These are phyloP conservation scores for Gobionotothen gibberifrons DNA, from an alignment of 2,797 vertebrate genomes.

Conservation along the genomic window DNA sequence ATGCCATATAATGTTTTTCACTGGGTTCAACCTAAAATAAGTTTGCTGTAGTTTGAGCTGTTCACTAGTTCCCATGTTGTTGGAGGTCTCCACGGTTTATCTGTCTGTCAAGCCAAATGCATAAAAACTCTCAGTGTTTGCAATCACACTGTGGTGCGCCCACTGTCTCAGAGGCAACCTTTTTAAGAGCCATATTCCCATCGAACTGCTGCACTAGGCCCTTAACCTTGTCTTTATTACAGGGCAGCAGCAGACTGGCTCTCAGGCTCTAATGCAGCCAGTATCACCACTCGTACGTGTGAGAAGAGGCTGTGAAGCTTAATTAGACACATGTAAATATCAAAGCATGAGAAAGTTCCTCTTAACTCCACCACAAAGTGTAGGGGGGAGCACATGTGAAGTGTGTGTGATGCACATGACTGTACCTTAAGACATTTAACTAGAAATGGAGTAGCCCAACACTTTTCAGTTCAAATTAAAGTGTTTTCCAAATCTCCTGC, in stretches of 20 bases:
- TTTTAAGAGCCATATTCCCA: slow-evolving; percentile 54
- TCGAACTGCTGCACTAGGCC: slow-evolving; percentile 42
- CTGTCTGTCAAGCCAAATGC: slow-evolving; percentile 15
- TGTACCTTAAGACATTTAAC: slow-evolving; percentile 66
- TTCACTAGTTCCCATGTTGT: not conserved
- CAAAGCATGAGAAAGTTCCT: slow-evolving; percentile 83
- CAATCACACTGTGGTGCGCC: slow-evolving; percentile 21
- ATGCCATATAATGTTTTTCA: not conserved
- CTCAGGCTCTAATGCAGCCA: slow-evolving; percentile 63
- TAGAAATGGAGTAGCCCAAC: slow-evolving; percentile 53
- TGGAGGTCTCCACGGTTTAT: not conserved
- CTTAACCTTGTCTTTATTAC: slow-evolving; percentile 67
- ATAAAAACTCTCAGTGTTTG: slow-evolving; percentile 21
- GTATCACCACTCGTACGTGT: slow-evolving; percentile 60
- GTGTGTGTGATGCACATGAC: slow-evolving; percentile 73
- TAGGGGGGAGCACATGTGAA: slow-evolving; percentile 65
- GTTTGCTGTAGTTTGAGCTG: not conserved
- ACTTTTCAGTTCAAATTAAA: slow-evolving; percentile 39
- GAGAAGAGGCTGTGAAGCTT: slow-evolving; percentile 68
- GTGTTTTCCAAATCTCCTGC: slow-evolving; percentile 29
- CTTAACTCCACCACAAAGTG: slow-evolving; percentile 82
- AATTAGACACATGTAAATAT: slow-evolving; percentile 82
- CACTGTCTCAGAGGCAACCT: slow-evolving; percentile 18
- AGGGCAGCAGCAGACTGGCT: slow-evolving; percentile 59
- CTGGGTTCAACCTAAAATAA: not conserved